Evolutionary conservation across 1,140 invertebrate species (phyloP).

Genomic region (Apocrypta bakeri): DNA sequence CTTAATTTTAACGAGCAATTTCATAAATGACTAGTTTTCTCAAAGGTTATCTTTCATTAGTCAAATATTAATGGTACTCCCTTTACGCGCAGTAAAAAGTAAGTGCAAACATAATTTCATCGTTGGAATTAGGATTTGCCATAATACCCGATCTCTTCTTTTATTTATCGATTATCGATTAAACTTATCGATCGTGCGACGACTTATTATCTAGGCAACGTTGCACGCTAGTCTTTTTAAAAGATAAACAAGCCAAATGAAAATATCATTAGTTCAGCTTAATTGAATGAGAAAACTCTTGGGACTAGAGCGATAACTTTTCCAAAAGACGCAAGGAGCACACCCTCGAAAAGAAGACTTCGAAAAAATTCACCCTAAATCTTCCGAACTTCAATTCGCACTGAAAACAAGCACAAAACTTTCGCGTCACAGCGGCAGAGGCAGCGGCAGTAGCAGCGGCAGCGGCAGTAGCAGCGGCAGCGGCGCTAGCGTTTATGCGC

Average conservation of each 20-base stretch:
- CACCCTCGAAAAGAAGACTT: constrained; percentile 1
- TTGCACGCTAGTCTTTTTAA: not conserved
- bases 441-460: no score
- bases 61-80: not conserved
- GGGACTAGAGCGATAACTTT: not conserved
- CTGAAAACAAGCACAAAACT: constrained; percentile 19
- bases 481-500: no score
- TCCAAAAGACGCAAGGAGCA: not conserved
- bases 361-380: constrained; percentile 25
- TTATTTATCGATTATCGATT: not conserved
- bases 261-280: not conserved
- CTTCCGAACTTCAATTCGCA: not conserved
- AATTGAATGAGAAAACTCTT: not conserved
- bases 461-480: no score
- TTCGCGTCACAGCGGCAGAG: not conserved
- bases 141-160: not conserved
- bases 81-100: not conserved
- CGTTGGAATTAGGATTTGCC: not conserved
- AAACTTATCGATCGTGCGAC: not conserved
- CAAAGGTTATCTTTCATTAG: not conserved
- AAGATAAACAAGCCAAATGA: not conserved
- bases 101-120: not conserved
- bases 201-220: not conserved
- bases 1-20: not conserved
- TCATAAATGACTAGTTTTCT: not conserved